phyloP scores from a whole-genome alignment of 2,888 invertebrate species.

The Odontomyia ornata region DNA sequence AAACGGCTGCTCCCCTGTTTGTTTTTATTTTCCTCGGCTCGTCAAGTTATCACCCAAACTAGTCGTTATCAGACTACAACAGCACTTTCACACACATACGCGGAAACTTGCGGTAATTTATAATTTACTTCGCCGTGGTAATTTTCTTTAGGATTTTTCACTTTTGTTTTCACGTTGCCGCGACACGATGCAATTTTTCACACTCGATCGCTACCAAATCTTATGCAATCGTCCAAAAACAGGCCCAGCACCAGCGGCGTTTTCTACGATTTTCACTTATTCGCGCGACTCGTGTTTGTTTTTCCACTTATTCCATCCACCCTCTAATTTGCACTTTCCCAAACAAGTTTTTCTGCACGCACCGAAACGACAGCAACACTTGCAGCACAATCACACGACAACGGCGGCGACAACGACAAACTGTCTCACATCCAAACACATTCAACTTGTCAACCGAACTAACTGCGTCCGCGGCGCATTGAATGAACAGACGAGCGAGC shows the following conservation, averaged over 20 bases:
- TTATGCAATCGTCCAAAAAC: constrained; percentile 20
- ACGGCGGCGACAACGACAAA: background rate
- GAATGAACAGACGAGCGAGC: background rate
- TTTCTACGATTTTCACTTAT: background rate
- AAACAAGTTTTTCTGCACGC: constrained; percentile 30
- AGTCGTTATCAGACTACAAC: too few relatives aligned
- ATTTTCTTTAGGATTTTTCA: too few relatives aligned
- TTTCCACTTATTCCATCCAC: constrained; percentile 8
- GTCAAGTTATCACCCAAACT: too few relatives aligned
- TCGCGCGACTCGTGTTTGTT: background rate
- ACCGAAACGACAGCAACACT: background rate
- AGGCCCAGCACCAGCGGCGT: background rate
- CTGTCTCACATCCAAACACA: constrained; percentile 16
- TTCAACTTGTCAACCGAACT: constrained; percentile 30
- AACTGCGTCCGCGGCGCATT: background rate
- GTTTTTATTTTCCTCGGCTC: too few relatives aligned
- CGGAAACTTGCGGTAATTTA: too few relatives aligned
- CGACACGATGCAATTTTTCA: too few relatives aligned
- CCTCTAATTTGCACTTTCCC: constrained; percentile 18
- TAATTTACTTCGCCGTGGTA: too few relatives aligned
- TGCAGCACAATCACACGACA: background rate
- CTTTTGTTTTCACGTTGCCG: too few relatives aligned
- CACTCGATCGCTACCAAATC: background rate
- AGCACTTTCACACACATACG: too few relatives aligned
- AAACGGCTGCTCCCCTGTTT: too few relatives aligned